phyloP scores from a whole-genome alignment of 2,113 vertebrate species.

The Anhinga anhinga region DNA sequence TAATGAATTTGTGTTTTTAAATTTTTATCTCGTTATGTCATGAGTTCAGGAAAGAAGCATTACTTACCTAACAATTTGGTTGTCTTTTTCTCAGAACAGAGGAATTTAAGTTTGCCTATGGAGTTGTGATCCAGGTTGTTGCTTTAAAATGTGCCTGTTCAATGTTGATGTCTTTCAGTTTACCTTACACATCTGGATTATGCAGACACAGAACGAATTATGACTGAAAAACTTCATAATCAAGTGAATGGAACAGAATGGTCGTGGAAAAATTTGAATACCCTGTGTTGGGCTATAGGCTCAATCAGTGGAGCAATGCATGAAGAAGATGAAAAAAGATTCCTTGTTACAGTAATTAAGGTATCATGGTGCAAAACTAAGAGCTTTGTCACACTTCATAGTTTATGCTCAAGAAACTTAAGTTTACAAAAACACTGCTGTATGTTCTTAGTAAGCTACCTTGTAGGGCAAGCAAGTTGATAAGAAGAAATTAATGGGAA shows the following conservation, averaged over 20 bases:
- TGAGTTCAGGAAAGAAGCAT: not conserved
- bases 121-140: not conserved
- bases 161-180: slow-evolving; percentile 74
- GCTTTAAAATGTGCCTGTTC: not conserved
- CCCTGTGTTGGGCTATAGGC: slow-evolving; percentile 96
- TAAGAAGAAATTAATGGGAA: not conserved
- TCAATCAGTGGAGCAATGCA: slow-evolving; percentile 99
- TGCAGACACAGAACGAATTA: slow-evolving; percentile 95
- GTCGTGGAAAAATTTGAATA: slow-evolving; percentile 99
- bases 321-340: slow-evolving; percentile 97
- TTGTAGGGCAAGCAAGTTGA: not conserved
- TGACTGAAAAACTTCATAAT: slow-evolving; percentile 99
- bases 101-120: not conserved
- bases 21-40: fast-evolving
- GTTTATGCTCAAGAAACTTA: not conserved
- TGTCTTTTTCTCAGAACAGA: not conserved
- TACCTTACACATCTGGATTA: slow-evolving; percentile 99
- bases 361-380: slow-evolving; percentile 60
- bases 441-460: not conserved
- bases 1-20: too few species aligned
- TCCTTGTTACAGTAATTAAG: slow-evolving; percentile 98
- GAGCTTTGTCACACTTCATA: not conserved
- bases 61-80: not conserved
- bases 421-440: not conserved
- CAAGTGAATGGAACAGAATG: slow-evolving; percentile 98